phyloP scores from a whole-genome alignment of 2,113 vertebrate genomes.

The Petaurus breviceps region DNA sequence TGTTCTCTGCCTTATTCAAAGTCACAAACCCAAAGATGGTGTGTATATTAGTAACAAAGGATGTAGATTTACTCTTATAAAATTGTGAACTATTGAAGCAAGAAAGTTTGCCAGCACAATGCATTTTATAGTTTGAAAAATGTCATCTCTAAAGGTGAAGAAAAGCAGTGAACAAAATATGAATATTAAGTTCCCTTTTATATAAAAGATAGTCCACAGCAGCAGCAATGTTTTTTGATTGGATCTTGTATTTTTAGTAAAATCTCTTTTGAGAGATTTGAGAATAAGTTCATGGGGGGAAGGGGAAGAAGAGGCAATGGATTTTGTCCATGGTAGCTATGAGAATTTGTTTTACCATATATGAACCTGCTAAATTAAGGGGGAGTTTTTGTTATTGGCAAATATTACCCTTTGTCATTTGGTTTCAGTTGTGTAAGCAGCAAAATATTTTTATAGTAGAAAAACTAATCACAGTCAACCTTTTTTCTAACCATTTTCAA shows the following conservation, averaged over 20 bases:
- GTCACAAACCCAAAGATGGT: slow-evolving; percentile 82
- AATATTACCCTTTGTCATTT: slow-evolving; percentile 22
- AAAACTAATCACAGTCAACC: background rate
- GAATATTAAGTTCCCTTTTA: slow-evolving; percentile 36
- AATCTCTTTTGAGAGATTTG: slow-evolving; percentile 44
- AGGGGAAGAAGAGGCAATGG: background rate
- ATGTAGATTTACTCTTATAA: slow-evolving; percentile 80
- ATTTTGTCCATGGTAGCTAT: background rate
- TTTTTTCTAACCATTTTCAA: slow-evolving; percentile 50
- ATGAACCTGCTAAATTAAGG: background rate
- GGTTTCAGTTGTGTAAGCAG: slow-evolving; percentile 39
- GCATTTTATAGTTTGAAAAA: slow-evolving; percentile 80
- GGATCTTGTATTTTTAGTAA: slow-evolving; percentile 37
- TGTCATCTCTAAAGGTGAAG: slow-evolving; percentile 81
- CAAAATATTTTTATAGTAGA: background rate
- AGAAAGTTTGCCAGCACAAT: slow-evolving; percentile 75
- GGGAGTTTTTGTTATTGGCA: slow-evolving; percentile 32
- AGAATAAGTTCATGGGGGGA: background rate
- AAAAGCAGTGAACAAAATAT: slow-evolving; percentile 71
- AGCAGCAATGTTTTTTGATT: slow-evolving; percentile 4
- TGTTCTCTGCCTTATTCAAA: slow-evolving; percentile 85
- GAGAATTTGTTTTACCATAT: slow-evolving; percentile 9
- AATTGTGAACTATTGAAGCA: slow-evolving; percentile 79
- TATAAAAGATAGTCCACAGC: slow-evolving; percentile 37
- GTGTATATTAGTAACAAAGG: slow-evolving; percentile 76